Evolutionary conservation across 2,888 invertebrate species (phyloP), one percentile per base, ranked within the genome.

Genomic region (Nomada ferruginata): DNA sequence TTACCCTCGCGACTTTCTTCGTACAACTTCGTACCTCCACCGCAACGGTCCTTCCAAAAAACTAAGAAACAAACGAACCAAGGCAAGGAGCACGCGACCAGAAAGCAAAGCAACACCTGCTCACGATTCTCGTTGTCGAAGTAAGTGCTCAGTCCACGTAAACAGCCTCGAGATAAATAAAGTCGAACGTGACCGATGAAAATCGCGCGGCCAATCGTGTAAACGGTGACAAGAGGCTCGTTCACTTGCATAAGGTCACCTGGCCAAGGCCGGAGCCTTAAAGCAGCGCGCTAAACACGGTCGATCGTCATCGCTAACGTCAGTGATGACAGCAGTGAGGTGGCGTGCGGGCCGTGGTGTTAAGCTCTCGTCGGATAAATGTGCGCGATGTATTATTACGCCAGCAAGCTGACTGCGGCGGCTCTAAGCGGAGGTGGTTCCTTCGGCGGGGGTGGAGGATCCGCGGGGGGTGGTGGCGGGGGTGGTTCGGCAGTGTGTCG

Each of bases 301-400:
- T 75, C 82, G 79, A 76, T 69, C 89, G 86, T 87, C 87, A 85
- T 88, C 89, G 89, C 85, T 85, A 87, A 82, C 89, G 87, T 92
- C 92, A 93, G 93, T 93, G 92, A 93, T 93, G 93, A 93, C 92
- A 91, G 90, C 89, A 91, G 93, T 91, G 92, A 91, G 90, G 92
- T 91, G 92, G 92, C 91, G 90, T 88, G 91, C 88, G 86, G 91
- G 92, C 85, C 91, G 92, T 91, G 93, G 92, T 92, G 92, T 92
- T 92, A 91, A 93, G 92, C 91, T 92, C 88, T 91, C 91, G 88
- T 89, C 90, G 91, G 91, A 92, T 93, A 92, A 93, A 93, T 93
- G 93, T 93, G 93, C 92, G 96, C 96, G 94, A 96, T 96, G 96
- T 96, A 96, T 95, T 96, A 95, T 93, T 96, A 96, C 95, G 96